Evolutionary conservation across 2,797 vertebrate genomes (phyloP), one percentile per base, ranked within the genome.

Genomic region (Smutsia temminckii): DNA sequence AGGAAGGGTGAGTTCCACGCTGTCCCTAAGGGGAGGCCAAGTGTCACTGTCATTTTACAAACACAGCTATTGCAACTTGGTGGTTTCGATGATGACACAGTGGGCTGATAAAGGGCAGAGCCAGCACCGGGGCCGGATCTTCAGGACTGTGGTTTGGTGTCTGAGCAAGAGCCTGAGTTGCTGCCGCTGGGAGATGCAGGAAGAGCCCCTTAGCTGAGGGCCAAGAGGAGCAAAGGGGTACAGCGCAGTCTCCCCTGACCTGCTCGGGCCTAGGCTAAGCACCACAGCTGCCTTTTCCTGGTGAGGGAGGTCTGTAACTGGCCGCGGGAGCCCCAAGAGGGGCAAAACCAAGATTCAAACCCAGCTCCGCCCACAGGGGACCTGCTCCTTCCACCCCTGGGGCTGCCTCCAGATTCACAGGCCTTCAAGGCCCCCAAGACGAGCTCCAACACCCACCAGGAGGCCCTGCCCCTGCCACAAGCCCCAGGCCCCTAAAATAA

Each of bases 241-340:
- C 8, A 1, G 34, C 20, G 25, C 4, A 16, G 14, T 6, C 64
- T n/a, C 34, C 34, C 49, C 37, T n/a, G 14, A 12, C n/a, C 64
- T 20, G 25, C 37, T 8, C 51, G 64, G 1, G 5, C 53, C 63
- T 0, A 0, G 3, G 9, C 14, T 2, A 6, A 20, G 17, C 2
- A 1, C 17, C 0, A 6, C 0, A 8, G 20, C 23, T 11, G 7
- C 49, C 1, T 29, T 20, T 20, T 21, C 74, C 71, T 12, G 5
- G 55, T 8, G 3, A 78, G 20, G 16, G 25, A 40, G 14, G 29
- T 42, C 42, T 32, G 49, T 4, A 77, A 46, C 59, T 2, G 2
- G 46, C 32, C 27, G 6, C 1, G 34, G 46, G 27, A 72, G 72
- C 17, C 27, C 37, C 8, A 13, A 2, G 3, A n/a, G 17, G 25